Percentiles rank a stretch among this genome's conserved stretches.
These are phyloP conservation scores for Listronotus bonariensis DNA, from an alignment of 1,140 invertebrate species.

Conservation along the genomic window DNA sequence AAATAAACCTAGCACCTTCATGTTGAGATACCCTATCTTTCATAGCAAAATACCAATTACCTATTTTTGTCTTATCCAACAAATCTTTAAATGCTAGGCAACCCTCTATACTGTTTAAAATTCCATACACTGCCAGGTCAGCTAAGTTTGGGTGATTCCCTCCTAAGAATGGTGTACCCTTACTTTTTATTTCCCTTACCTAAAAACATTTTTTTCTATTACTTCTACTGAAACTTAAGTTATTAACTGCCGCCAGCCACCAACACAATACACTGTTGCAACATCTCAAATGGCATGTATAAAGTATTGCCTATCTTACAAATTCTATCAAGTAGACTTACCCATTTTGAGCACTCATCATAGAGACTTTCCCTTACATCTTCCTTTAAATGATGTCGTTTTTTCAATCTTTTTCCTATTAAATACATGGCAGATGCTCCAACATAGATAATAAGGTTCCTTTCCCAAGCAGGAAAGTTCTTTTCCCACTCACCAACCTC, in stretches of 20 bases:
- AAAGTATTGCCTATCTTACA: too few relatives aligned
- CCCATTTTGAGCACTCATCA: constrained; percentile 85
- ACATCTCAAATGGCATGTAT: too few relatives aligned
- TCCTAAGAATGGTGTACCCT: constrained; percentile 78
- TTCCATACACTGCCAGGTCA: constrained; percentile 92
- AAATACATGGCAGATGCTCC: constrained; percentile 94
- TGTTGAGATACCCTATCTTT: constrained; percentile 45
- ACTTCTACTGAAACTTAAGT: too few relatives aligned
- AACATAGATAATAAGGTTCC: constrained; percentile 87
- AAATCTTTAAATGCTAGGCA: constrained; percentile 90
- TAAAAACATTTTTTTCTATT: neutral
- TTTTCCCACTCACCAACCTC: constrained; percentile 89
- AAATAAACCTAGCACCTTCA: constrained; percentile 34
- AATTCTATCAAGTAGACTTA: constrained; percentile 52
- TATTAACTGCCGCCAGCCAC: too few relatives aligned
- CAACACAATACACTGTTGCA: too few relatives aligned
- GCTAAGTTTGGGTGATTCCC: constrained; percentile 88
- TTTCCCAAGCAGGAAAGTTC: constrained; percentile 85
- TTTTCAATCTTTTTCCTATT: constrained; percentile 87
- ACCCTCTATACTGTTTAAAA: constrained; percentile 94
- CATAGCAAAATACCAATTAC: constrained; percentile 51
- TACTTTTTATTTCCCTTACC: constrained; percentile 62
- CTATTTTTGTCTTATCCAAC: constrained; percentile 72
- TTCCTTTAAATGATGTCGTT: constrained; percentile 81
- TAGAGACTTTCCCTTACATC: constrained; percentile 91